Evolutionary conservation across 1,140 invertebrate genomes (phyloP), one percentile per base, ranked within the genome.

Genomic region (Aphaenogaster ashmeadi): DNA sequence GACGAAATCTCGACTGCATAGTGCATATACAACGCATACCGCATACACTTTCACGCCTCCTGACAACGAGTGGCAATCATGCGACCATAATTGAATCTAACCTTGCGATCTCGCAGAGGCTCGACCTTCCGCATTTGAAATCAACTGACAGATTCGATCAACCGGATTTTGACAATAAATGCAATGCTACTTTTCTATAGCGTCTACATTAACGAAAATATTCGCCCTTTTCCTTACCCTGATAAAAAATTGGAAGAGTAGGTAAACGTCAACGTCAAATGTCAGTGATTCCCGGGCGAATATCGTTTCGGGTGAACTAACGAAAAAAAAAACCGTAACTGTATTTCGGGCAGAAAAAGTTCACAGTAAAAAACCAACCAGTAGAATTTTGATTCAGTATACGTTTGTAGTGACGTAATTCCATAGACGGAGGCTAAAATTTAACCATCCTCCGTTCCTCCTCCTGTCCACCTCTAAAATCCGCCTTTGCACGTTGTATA

Each of bases 201-300:
- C 38, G 13, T 11, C 18, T 58, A 33, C n/a, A 47, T 83, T 54
- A 69, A 7, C 1, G 15, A 15, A n/a, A 79, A 69, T 8, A 44
- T 18, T 80, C 36, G 47, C 13, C 27, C 15, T 71, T 41, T 47
- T 33, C 8, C 9, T 52, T 69, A 11, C 7, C 11, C 7, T 6
- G 13, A 41, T 69, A 27, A 3, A 54, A 67, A 80, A n/a, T 38
- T 67, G 8, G 0, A 44, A 9, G 27, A 52, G n/a, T n/a, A n/a
- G n/a, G n/a, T 52, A 67, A 67, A 80, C 36, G 13, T 80, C 36
- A 78, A 64, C 41, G 8, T 50, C 18, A n/a, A 69, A 69, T 9
- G 47, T 81, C 18, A 27, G 7, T 36, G 47, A 67, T 52, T 41
- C 5, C 5, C 15, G 13, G 21, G 21, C 2, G 0, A 71, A 54